These are phyloP conservation scores for Clitarchus hookeri DNA, from an alignment of 2,888 invertebrate genomes.

Conservation along the genomic window DNA sequence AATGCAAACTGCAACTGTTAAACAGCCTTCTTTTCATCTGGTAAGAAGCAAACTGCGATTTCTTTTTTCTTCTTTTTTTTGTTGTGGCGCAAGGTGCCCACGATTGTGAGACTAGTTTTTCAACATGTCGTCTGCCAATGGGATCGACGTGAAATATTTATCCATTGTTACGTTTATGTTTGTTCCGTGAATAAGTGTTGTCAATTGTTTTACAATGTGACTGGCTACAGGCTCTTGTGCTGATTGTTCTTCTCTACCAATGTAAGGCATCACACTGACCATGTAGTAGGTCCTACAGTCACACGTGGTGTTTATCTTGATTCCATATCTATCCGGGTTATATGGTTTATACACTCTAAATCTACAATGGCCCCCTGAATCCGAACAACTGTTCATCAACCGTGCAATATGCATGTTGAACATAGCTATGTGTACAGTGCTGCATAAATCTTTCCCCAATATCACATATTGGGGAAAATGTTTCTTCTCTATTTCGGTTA, in stretches of 20 bases:
- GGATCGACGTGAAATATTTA: background rate
- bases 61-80: background rate
- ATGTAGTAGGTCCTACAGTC: background rate
- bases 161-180: background rate
- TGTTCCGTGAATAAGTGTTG: background rate
- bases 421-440: background rate
- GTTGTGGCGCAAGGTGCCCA: background rate
- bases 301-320: background rate
- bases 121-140: background rate
- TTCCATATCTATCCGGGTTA: background rate
- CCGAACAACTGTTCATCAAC: background rate
- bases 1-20: background rate
- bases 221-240: background rate
- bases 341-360: background rate
- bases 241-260: background rate
- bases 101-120: background rate
- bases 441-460: background rate
- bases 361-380: background rate
- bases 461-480: background rate
- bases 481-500: background rate
- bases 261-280: background rate
- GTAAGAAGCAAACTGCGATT: background rate
- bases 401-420: background rate
- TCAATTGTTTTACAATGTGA: background rate
- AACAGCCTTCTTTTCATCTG: background rate